These are phyloP conservation scores for Trogon surrucura DNA, from an alignment of 2,113 vertebrate genomes.

Conservation along the genomic window DNA sequence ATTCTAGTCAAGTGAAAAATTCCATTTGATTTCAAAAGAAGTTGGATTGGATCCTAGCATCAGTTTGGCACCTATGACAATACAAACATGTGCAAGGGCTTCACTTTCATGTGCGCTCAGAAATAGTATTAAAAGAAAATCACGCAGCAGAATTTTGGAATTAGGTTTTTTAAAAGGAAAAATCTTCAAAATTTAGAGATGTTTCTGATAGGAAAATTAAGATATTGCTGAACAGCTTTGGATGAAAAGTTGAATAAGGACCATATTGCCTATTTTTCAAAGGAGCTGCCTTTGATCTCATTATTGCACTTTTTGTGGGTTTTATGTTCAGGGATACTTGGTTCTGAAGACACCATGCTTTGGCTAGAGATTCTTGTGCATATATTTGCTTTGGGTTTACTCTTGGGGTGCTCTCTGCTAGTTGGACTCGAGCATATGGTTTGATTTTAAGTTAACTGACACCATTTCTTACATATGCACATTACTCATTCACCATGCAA, in stretches of 20 bases:
- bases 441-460: slow-evolving; percentile 66
- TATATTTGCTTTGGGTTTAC: slow-evolving; percentile 45
- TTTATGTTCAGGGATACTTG: background rate
- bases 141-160: background rate
- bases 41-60: slow-evolving; percentile 52
- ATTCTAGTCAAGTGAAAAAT: slow-evolving; percentile 57
- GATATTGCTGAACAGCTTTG: background rate
- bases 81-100: slow-evolving; percentile 37
- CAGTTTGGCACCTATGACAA: slow-evolving; percentile 64
- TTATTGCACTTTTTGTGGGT: background rate
- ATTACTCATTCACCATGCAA: slow-evolving; percentile 59
- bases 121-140: background rate
- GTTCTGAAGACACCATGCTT: background rate
- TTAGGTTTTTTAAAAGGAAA: background rate
- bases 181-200: background rate
- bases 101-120: background rate
- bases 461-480: slow-evolving; percentile 53
- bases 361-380: background rate
- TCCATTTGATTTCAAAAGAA: slow-evolving; percentile 62
- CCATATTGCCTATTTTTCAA: background rate
- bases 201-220: background rate
- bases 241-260: background rate
- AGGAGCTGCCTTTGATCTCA: background rate
- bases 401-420: slow-evolving; percentile 23
- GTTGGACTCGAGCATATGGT: slow-evolving; percentile 48